These are phyloP conservation scores for Mythimna lalbum DNA, from an alignment of 2,888 invertebrate genomes.

Conservation along the genomic window DNA sequence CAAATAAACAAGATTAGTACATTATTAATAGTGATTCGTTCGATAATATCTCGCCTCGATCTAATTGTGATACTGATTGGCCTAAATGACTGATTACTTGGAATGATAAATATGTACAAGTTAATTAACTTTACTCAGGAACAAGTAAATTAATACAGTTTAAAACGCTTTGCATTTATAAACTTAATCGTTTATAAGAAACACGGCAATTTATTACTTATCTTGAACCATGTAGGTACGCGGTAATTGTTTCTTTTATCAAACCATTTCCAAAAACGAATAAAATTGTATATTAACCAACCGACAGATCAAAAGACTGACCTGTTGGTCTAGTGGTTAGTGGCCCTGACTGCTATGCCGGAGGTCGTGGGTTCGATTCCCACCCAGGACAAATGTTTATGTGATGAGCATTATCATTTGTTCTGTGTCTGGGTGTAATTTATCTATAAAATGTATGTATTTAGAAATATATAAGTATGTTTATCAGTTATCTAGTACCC, in stretches of 20 bases:
- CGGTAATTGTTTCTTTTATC: not conserved
- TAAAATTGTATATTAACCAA: not conserved
- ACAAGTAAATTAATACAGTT: conserved; percentile 4
- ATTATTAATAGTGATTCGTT: conserved; percentile 31
- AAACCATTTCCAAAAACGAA: not conserved
- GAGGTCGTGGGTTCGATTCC: too few species aligned
- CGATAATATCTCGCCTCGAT: conserved; percentile 31
- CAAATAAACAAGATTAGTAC: conserved; percentile 37
- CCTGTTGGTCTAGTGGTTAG: too few species aligned
- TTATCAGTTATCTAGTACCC: too few species aligned
- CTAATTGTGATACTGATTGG: conserved; percentile 38
- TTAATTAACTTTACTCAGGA: conserved; percentile 15
- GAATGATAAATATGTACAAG: conserved; percentile 18
- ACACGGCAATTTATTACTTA: not conserved
- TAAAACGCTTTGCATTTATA: not conserved
- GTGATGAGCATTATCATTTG: too few species aligned
- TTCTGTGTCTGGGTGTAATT: too few species aligned
- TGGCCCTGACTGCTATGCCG: too few species aligned
- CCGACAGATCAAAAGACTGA: not conserved
- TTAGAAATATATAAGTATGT: too few species aligned
- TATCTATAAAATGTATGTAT: too few species aligned
- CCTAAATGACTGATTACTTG: conserved; percentile 37
- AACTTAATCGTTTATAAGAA: not conserved
- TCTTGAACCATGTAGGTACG: not conserved
- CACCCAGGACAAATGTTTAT: too few species aligned